Evolutionary conservation across 2,113 vertebrate genomes (phyloP).

Genomic region (Elephantulus edwardii): DNA sequence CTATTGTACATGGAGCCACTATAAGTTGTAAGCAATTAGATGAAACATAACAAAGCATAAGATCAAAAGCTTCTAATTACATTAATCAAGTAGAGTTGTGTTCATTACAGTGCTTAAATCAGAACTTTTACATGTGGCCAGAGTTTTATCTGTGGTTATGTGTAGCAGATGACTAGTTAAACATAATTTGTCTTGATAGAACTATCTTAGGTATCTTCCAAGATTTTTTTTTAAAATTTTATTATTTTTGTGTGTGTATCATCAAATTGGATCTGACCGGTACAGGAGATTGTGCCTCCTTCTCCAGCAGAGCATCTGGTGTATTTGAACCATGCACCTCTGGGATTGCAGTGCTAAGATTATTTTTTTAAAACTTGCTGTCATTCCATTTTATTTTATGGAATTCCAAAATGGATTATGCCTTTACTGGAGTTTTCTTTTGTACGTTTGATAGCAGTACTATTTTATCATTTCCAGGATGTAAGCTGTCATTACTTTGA

Average conservation of each 20-base stretch:
- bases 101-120: conserved; percentile 17
- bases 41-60: not conserved
- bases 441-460: not conserved
- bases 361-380: conserved; percentile 14
- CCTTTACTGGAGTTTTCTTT: conserved; percentile 22
- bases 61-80: conserved; percentile 5
- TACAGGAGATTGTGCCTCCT: too few relatives aligned
- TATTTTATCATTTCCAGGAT: conserved; percentile 23
- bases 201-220: conserved; percentile 17
- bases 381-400: conserved; percentile 22
- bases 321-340: too few relatives aligned
- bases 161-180: not conserved
- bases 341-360: too few relatives aligned
- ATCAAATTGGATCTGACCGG: too few relatives aligned
- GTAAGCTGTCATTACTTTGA: not conserved
- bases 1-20: too few relatives aligned
- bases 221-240: conserved; percentile 27
- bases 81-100: conserved; percentile 4
- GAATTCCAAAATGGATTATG: conserved; percentile 19
- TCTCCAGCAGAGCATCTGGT: too few relatives aligned
- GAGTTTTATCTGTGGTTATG: conserved; percentile 4
- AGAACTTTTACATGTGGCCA: conserved; percentile 1
- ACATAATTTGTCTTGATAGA: not conserved
- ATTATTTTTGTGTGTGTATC: too few relatives aligned
- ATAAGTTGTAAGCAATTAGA: too few relatives aligned